Conservation (phyloP, 53 echinoderm and acorn worm genomes). For the Apostichopus leukothele region DNA sequence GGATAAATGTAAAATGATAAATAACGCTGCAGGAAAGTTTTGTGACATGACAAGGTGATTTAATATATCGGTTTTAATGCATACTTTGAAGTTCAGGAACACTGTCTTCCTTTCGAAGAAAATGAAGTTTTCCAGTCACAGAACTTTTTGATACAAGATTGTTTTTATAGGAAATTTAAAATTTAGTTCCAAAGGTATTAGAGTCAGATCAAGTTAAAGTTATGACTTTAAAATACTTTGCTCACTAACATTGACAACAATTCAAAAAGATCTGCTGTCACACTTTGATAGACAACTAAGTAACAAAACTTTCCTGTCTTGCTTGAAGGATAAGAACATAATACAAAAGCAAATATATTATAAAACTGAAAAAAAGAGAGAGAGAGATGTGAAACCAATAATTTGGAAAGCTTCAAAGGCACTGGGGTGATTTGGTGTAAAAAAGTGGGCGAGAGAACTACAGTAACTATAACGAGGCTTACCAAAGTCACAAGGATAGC, state of each 20-base stretch:
- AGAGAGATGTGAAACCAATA: not conserved
- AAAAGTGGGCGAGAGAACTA: not conserved
- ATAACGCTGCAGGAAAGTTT: not conserved
- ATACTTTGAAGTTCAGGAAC: too few relatives aligned
- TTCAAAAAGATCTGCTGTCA: too few relatives aligned
- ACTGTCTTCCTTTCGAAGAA: too few relatives aligned
- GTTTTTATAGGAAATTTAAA: too few relatives aligned
- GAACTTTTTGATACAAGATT: too few relatives aligned
- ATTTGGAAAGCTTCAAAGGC: conserved; percentile 16
- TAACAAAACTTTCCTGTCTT: not conserved
- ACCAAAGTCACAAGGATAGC: conserved; percentile 49
- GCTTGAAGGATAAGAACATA: not conserved
- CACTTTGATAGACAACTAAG: too few relatives aligned
- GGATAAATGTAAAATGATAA: not conserved
- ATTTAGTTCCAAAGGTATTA: too few relatives aligned
- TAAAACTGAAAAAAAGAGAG: not conserved
- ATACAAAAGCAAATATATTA: not conserved
- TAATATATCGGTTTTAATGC: too few relatives aligned
- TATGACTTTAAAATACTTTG: too few relatives aligned
- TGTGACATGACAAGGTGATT: not conserved
- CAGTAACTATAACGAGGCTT: not conserved
- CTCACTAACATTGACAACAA: too few relatives aligned
- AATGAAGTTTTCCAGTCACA: too few relatives aligned
- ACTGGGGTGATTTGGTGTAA: conserved; percentile 13
- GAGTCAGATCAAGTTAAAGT: too few relatives aligned